Base-by-base conservation (phyloP, 2,113 vertebrate genomes). In the Podarcis muralis region DNA sequence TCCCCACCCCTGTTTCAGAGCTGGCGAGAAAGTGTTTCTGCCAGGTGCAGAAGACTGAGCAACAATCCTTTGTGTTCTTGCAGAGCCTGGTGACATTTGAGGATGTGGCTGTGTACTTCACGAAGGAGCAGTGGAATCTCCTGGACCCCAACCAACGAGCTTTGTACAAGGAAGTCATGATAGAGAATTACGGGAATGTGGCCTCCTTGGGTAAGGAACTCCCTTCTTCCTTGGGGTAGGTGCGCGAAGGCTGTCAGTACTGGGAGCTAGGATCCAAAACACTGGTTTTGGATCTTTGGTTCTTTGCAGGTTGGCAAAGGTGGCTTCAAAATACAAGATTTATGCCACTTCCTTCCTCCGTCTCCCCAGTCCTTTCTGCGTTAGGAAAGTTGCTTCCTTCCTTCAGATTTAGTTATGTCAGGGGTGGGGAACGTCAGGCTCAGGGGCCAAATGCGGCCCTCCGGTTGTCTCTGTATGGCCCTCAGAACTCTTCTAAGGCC, bases 151-250 rank as follows among this genome's bases (percentile, higher is more conserved):
- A 32, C 40, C 85, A 86, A 30, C 40, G 75, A n/a, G 75, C 75
- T 23, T 68, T 86, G 75, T 86, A 86, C 76, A 79, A 77, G 27
- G 84, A 86, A 23, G 85, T 86, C 75, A 79, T 86, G 62, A 77
- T 86, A 37, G 84, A 86, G 20, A 86, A 79, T 48, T 86, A 66
- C 30, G 75, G 62, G 62, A 86, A 43, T 53, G 27, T 79, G 37
- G 37, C 62, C 59, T 68, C 20, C 3, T 30, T 78, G 48, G 84
- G 84, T 86, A 77, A 86, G 57, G 20, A 65, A 18, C 35, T 23
- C 2, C 8, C 59, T 43, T 37, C 57, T 65, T 66, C 4, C 6
- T 77, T 76, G 48, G 53, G 25, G 7, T 65, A 66, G 74, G 65
- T 48, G 66, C 37, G 16, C 27, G 7, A 27, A 71, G 65, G 20